phyloP scores from a whole-genome alignment of 2,888 invertebrate genomes.

The Cephus sareptanus region DNA sequence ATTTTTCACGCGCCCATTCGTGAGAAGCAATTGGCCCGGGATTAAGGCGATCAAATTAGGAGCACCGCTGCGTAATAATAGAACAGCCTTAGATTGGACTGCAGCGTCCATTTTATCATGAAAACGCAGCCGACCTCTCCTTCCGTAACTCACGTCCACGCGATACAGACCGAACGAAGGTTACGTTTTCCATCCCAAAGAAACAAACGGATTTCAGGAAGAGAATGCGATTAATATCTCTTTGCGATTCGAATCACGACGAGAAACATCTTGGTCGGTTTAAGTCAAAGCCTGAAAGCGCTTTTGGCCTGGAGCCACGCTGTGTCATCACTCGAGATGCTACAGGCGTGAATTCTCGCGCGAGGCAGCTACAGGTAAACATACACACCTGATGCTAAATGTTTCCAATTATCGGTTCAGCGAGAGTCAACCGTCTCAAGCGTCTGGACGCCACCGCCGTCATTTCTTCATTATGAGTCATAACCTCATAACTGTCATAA shows the following conservation, averaged over 20 bases:
- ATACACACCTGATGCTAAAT: slow-evolving; percentile 36
- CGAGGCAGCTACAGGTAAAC: slow-evolving; percentile 47
- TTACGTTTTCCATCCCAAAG: too few relatives aligned
- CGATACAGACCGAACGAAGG: too few relatives aligned
- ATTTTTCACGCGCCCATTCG: too few relatives aligned
- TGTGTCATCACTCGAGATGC: slow-evolving; percentile 40
- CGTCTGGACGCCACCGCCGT: neutral
- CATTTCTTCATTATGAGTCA: too few relatives aligned
- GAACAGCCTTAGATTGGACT: too few relatives aligned
- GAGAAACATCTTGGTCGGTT: slow-evolving; percentile 13
- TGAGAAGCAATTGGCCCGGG: too few relatives aligned
- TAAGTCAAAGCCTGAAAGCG: slow-evolving; percentile 38
- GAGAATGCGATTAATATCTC: too few relatives aligned
- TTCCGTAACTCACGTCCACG: neutral
- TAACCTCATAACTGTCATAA: too few relatives aligned
- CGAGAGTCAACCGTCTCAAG: neutral
- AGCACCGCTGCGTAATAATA: too few relatives aligned
- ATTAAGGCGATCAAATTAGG: too few relatives aligned
- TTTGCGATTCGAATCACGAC: neutral
- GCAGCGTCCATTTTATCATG: too few relatives aligned
- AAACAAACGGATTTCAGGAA: too few relatives aligned
- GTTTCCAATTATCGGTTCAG: slow-evolving; percentile 38
- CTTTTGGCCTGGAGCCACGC: slow-evolving; percentile 45
- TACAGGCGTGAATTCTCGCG: slow-evolving; percentile 22
- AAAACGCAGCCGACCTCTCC: neutral